Percentiles rank a stretch among this genome's conserved stretches.
Evolutionary conservation across 2,113 vertebrate species (phyloP).

Genomic region (Tragulus kanchil): DNA sequence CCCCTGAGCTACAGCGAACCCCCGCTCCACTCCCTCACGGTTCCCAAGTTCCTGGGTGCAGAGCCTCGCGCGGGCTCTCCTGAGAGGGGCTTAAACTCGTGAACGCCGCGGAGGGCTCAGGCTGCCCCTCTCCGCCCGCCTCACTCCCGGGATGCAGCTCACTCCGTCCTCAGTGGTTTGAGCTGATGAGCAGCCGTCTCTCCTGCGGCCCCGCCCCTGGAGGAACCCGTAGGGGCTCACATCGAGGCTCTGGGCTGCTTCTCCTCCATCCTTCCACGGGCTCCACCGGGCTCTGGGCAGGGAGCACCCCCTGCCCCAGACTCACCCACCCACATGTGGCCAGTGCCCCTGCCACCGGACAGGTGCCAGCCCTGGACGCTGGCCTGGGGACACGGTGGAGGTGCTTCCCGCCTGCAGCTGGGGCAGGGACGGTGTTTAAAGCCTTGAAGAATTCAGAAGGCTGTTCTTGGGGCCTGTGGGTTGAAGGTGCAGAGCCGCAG

Average conservation of each 20-base stretch:
- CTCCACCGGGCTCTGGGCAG: not conserved
- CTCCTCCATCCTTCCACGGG: not conserved
- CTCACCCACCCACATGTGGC: not conserved
- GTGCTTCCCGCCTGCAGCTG: not conserved
- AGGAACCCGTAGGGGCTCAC: not conserved
- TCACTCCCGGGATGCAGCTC: not conserved
- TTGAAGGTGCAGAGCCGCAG: not conserved
- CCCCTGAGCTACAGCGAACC: accelerated
- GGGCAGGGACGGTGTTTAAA: not conserved
- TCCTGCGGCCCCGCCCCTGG: not conserved
- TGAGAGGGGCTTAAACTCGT: too few species aligned
- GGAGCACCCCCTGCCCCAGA: not conserved
- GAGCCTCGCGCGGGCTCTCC: too few species aligned
- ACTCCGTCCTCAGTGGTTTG: not conserved
- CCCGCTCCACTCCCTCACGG: not conserved
- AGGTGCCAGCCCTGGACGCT: too few species aligned
- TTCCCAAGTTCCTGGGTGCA: too few species aligned
- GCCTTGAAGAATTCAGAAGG: not conserved
- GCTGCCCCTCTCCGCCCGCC: not conserved
- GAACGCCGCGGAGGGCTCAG: too few species aligned
- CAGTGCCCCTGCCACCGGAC: not conserved
- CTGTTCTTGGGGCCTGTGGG: not conserved
- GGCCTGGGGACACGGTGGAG: not conserved
- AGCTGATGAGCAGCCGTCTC: accelerated
- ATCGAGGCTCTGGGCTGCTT: not conserved